These are phyloP conservation scores for Tragelaphus strepsiceros DNA, from an alignment of 2,113 vertebrate species.

Conservation along the genomic window DNA sequence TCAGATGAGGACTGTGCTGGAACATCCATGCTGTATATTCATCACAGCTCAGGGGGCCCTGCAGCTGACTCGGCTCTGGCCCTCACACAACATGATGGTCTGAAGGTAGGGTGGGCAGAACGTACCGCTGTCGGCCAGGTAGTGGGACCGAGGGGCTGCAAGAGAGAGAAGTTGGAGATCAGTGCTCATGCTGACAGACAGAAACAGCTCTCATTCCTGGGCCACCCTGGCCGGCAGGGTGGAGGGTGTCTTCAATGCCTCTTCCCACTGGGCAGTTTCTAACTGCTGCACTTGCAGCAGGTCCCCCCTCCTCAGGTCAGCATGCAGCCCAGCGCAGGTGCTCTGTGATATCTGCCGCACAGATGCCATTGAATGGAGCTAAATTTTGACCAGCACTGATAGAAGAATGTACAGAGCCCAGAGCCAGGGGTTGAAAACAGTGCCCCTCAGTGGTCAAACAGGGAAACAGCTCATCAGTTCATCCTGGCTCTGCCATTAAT, in stretches of 20 bases:
- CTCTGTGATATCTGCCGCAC: not conserved
- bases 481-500: not conserved
- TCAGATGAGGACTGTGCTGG: not conserved
- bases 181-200: not conserved
- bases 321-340: too few species aligned
- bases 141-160: slow-evolving; percentile 90
- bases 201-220: not conserved
- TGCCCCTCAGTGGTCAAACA: not conserved
- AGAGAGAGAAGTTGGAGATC: slow-evolving; percentile 55
- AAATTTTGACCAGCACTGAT: not conserved
- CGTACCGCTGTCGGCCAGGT: slow-evolving; percentile 92
- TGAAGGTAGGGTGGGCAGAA: slow-evolving; percentile 46
- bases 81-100: not conserved
- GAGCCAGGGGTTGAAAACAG: not conserved
- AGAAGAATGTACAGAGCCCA: not conserved
- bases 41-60: not conserved
- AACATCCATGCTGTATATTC: not conserved
- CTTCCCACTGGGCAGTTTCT: not conserved
- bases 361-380: not conserved
- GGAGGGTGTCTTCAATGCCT: not conserved
- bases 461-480: not conserved
- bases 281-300: fast-evolving
- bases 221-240: not conserved
- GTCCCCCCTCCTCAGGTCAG: fast-evolving
- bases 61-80: not conserved